phyloP scores from a whole-genome alignment of 2,113 vertebrate genomes.

The Tupaia tana region DNA sequence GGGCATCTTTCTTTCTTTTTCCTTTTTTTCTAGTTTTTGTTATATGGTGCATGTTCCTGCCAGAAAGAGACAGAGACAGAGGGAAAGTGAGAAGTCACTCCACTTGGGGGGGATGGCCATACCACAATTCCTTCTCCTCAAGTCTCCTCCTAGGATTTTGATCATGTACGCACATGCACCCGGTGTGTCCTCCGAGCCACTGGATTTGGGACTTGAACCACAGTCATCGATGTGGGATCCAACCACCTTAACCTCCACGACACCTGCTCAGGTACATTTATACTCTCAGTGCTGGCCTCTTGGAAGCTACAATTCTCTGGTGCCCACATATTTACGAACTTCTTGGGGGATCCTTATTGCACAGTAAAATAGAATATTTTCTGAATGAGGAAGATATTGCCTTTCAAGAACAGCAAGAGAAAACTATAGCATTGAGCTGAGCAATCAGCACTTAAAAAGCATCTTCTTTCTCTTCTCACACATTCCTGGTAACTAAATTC shows the following conservation, averaged over 20 bases:
- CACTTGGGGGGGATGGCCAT: too few species aligned
- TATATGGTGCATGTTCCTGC: too few species aligned
- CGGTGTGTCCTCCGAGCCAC: too few species aligned
- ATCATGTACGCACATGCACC: too few species aligned
- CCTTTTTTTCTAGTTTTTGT: too few species aligned
- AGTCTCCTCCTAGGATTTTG: too few species aligned
- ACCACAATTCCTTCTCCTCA: too few species aligned
- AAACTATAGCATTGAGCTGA: not conserved
- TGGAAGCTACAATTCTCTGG: not conserved
- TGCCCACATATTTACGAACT: not conserved
- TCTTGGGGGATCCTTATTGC: not conserved
- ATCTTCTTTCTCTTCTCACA: not conserved
- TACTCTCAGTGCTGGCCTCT: not conserved
- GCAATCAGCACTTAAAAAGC: not conserved
- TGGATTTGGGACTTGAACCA: too few species aligned
- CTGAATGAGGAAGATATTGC: not conserved
- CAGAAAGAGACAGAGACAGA: too few species aligned
- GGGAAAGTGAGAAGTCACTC: too few species aligned
- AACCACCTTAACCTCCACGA: too few species aligned
- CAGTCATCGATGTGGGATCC: too few species aligned
- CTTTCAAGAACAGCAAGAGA: not conserved
- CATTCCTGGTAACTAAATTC: not conserved
- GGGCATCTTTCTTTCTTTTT: not conserved
- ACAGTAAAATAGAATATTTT: not conserved
- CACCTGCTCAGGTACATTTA: not conserved